Evolutionary conservation across 2,888 invertebrate genomes (phyloP).

Genomic region (Drosophila maculinotata): DNA sequence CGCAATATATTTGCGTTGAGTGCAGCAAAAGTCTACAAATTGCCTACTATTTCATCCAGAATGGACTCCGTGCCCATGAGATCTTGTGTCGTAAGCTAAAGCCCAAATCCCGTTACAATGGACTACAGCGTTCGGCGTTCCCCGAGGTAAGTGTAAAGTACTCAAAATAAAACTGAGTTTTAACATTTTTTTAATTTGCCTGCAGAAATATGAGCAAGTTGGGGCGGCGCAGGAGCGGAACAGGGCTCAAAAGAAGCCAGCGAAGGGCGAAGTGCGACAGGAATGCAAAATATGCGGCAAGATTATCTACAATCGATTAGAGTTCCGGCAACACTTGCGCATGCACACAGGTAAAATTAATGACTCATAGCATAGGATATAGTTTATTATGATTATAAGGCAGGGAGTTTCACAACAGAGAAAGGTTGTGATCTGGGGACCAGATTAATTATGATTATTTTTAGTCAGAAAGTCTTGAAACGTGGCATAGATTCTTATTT

Average conservation of each 20-base stretch:
- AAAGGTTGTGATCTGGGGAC: no score
- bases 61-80: slow-evolving; percentile 76
- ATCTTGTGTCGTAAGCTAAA: slow-evolving; percentile 64
- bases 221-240: neutral
- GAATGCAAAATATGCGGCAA: slow-evolving; percentile 80
- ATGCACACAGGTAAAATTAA: slow-evolving; percentile 74
- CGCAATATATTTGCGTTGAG: slow-evolving; percentile 73
- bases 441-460: no score
- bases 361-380: no score
- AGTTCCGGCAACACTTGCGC: slow-evolving; percentile 77
- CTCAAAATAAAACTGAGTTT: neutral
- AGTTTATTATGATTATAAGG: no score
- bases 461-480: no score
- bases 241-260: slow-evolving; percentile 11
- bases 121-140: slow-evolving; percentile 16
- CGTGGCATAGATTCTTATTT: neutral
- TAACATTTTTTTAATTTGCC: slow-evolving; percentile 16
- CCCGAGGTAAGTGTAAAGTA: slow-evolving; percentile 35
- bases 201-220: neutral
- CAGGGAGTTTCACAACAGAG: no score
- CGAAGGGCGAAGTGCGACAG: slow-evolving; percentile 52
- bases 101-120: slow-evolving; percentile 26
- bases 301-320: slow-evolving; percentile 66
- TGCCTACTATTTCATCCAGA: slow-evolving; percentile 76
- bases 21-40: slow-evolving; percentile 77